Evolutionary conservation across 2,888 invertebrate species (phyloP).

Genomic region (Pheosia tremula): DNA sequence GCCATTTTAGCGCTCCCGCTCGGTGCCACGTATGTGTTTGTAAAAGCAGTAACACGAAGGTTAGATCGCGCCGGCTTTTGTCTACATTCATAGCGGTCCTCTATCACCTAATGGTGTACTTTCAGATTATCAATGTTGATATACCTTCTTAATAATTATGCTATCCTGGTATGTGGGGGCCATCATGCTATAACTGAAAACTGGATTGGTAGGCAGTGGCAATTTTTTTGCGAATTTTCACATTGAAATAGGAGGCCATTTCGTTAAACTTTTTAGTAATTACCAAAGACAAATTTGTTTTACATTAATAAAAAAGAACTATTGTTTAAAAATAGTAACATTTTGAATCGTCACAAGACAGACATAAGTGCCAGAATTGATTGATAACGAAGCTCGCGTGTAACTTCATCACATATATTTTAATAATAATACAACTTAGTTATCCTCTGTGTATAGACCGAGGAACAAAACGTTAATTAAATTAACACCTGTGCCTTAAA

Average conservation of each 20-base stretch:
- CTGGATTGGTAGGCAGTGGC: neutral
- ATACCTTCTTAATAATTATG: slow-evolving; percentile 11
- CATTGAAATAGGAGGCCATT: too few relatives aligned
- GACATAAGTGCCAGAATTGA: too few relatives aligned
- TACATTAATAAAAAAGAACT: too few relatives aligned
- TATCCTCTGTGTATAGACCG: neutral
- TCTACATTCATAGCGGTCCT: slow-evolving; percentile 27
- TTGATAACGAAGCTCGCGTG: neutral
- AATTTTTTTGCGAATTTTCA: neutral
- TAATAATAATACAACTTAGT: neutral
- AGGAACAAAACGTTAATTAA: neutral
- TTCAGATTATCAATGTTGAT: slow-evolving; percentile 6
- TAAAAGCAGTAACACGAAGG: slow-evolving; percentile 33
- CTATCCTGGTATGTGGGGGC: slow-evolving; percentile 13
- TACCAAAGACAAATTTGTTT: too few relatives aligned
- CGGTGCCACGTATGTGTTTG: slow-evolving; percentile 25
- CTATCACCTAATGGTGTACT: neutral
- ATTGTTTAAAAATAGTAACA: too few relatives aligned
- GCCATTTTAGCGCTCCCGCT: slow-evolving; percentile 37
- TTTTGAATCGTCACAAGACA: too few relatives aligned
- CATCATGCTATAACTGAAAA: neutral
- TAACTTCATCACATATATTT: neutral
- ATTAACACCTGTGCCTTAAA: neutral
- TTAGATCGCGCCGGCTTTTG: slow-evolving; percentile 39
- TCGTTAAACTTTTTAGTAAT: too few relatives aligned